Conservation (phyloP, 2,797 vertebrate species). For the Spizella passerina region DNA sequence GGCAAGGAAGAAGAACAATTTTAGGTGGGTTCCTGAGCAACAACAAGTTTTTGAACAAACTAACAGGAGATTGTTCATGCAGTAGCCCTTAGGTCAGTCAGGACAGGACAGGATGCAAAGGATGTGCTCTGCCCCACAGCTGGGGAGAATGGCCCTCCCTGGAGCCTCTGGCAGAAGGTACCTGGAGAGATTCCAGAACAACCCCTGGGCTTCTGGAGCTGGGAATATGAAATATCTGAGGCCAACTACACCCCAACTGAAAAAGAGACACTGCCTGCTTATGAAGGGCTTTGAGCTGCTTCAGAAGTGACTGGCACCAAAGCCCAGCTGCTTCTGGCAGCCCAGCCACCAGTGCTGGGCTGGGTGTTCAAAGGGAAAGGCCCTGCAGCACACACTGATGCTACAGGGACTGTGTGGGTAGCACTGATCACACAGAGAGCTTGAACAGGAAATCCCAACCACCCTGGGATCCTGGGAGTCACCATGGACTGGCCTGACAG, state of each 20-base stretch:
- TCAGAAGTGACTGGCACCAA: not conserved
- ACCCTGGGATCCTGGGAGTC: not conserved
- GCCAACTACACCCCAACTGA: not conserved
- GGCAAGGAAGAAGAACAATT: accelerated
- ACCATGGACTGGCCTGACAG: not conserved
- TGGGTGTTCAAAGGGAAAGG: not conserved
- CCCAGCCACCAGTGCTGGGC: not conserved
- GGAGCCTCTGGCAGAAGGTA: not conserved
- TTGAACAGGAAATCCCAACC: not conserved
- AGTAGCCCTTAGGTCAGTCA: not conserved
- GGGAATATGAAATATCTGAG: no score
- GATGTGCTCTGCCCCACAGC: not conserved
- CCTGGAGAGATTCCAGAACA: not conserved
- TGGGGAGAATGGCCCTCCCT: not conserved
- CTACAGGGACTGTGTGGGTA: not conserved
- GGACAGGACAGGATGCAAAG: not conserved
- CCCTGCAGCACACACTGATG: not conserved
- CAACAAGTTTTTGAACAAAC: not conserved
- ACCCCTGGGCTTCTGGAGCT: not conserved
- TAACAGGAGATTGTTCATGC: not conserved
- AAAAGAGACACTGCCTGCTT: not conserved
- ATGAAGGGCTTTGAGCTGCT: not conserved
- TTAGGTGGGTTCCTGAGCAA: not conserved
- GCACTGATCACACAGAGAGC: not conserved
- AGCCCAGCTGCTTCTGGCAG: not conserved